Evolutionary conservation across 2,113 vertebrate species (phyloP), one percentile per base, ranked within the genome.

Genomic region (Melospiza melodia): DNA sequence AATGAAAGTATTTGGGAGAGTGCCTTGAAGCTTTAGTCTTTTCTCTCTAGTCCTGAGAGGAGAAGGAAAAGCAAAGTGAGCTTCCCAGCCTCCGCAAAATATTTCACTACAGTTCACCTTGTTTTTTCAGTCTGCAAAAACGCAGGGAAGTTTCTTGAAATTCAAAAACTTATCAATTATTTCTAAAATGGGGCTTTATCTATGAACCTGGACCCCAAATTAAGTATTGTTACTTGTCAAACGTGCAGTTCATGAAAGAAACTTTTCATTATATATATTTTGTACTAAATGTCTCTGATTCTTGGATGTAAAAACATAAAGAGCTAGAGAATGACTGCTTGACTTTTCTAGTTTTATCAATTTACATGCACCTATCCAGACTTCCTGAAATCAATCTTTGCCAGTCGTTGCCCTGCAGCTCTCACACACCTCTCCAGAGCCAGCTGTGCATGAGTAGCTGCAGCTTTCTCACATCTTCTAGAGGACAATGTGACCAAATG

Each of bases 301-400:
- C 52, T 93, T 23, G 5, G 67, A 63, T 4, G 8, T 33, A 55
- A 93, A 33, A 33, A 9, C 12, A 24, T 15, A 8, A 46, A 87
- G 71, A 67, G 52, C 49, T 58, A 15, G 28, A 89, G 52, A 30
- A 61, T 27, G 43, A 46, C 86, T 72, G 55, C 57, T 76, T 92
- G 73, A 66, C 20, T 41, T 74, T 71, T 93, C 84, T 77, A n/a
- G 25, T 87, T 89, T 31, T 17, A 71, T 82, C 92, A 89, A 92
- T 97, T 93, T 94, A 94, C 72, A 81, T 25, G 46, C 21, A 71
- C 44, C 48, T 55, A 9, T 61, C 55, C 31, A 43, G 81, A 71
- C 63, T 86, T 93, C 82, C 44, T 87, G 82, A 96, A 96, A 95
- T 87, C 86, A 95, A 1, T 92, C 84, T 94, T 91, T 87, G 41